phyloP scores from a whole-genome alignment of 92 coral and sea anemone genomes.

The Zoanthus solanderi region DNA sequence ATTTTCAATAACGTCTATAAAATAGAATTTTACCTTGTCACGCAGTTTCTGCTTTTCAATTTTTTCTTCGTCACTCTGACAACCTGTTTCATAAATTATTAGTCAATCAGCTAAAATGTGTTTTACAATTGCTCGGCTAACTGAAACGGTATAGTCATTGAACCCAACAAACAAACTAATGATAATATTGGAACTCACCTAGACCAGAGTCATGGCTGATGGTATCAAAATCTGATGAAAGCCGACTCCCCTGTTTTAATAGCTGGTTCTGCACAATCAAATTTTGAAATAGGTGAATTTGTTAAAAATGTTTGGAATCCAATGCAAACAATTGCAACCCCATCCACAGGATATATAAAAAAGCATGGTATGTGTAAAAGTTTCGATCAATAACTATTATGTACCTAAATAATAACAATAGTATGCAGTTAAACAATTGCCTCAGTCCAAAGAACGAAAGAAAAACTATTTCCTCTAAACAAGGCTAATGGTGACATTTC shows the following conservation, averaged over 20 bases:
- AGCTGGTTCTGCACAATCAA: slow-evolving; percentile 56
- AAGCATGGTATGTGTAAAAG: no score
- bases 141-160: not conserved
- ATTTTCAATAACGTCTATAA: no score
- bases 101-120: not conserved
- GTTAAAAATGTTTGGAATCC: not conserved
- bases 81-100: slow-evolving; percentile 57
- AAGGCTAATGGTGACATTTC: no score
- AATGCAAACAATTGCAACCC: not conserved
- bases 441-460: no score
- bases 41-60: slow-evolving; percentile 76
- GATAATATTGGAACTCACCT: slow-evolving; percentile 27
- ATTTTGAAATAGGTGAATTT: not conserved
- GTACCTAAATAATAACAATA: no score
- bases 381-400: no score
- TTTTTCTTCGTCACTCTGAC: slow-evolving; percentile 92
- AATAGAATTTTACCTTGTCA: slow-evolving; percentile 75
- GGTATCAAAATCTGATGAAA: slow-evolving; percentile 64
- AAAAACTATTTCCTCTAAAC: no score
- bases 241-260: slow-evolving; percentile 73
- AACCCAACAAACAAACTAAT: no score
- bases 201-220: slow-evolving; percentile 62
- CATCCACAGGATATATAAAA: not conserved
- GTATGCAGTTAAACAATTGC: no score
- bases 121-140: not conserved